phyloP scores from a whole-genome alignment of 2,113 vertebrate species.

The Rhinolophus ferrumequinum region DNA sequence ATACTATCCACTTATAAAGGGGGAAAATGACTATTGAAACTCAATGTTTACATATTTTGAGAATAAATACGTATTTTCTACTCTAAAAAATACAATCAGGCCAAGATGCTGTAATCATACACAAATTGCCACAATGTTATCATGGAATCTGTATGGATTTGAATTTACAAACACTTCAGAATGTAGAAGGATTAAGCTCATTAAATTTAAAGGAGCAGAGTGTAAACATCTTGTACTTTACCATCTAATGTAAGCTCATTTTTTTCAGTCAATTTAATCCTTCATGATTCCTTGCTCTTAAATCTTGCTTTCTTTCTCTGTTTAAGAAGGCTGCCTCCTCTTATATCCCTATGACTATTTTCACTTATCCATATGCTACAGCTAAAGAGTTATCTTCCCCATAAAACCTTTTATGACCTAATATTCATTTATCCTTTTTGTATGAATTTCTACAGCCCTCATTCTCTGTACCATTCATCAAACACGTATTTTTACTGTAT shows the following conservation, averaged over 20 bases:
- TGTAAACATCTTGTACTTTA: neutral
- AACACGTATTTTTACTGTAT: neutral
- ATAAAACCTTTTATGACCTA: neutral
- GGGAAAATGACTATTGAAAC: neutral
- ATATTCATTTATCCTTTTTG: neutral
- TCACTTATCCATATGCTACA: neutral
- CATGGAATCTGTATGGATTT: neutral
- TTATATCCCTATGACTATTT: neutral
- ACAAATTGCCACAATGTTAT: neutral
- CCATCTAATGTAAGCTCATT: neutral
- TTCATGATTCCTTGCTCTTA: neutral
- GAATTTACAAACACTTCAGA: neutral
- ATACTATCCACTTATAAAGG: neutral
- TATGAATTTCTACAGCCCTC: neutral
- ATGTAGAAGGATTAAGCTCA: neutral
- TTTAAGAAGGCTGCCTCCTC: neutral
- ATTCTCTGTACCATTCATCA: neutral
- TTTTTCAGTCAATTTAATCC: neutral
- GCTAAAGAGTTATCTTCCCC: neutral
- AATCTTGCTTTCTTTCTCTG: neutral
- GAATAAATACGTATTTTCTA: neutral
- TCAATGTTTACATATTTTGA: slow-evolving; percentile 28
- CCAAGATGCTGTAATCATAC: neutral
- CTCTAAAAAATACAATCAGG: neutral
- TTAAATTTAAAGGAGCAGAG: neutral